Percentiles rank a stretch among this genome's conserved stretches.
Conservation (phyloP, 2,888 invertebrate species). For the Frankliniella fusca region DNA sequence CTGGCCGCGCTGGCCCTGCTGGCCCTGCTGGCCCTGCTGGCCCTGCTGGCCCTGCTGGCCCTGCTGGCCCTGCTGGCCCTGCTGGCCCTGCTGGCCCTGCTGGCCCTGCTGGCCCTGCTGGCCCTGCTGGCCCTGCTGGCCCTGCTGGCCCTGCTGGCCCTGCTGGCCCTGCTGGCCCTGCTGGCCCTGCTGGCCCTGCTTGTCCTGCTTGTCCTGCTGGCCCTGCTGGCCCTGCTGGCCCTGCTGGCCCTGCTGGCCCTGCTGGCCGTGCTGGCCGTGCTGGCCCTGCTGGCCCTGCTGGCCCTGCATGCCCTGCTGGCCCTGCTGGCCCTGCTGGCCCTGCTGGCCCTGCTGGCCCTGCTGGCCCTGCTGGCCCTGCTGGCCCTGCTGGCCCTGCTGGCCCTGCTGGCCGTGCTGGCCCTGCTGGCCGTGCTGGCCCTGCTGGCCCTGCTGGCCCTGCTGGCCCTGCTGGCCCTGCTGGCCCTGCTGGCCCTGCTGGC, state of each 20-base stretch:
- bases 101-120: background rate
- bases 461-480: background rate
- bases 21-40: background rate
- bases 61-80: background rate
- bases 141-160: background rate
- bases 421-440: background rate
- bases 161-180: background rate
- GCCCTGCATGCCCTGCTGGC: background rate
- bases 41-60: background rate
- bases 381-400: background rate
- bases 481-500: background rate
- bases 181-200: background rate
- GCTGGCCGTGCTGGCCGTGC: background rate
- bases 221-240: background rate
- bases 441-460: background rate
- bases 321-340: background rate
- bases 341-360: background rate
- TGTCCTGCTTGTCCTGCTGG: too few relatives aligned
- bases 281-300: background rate
- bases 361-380: background rate
- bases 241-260: background rate
- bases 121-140: background rate
- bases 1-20: background rate
- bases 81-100: background rate
- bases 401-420: background rate